Conservation (phyloP, 2,797 vertebrate genomes). For the Sebastes variabilis region DNA sequence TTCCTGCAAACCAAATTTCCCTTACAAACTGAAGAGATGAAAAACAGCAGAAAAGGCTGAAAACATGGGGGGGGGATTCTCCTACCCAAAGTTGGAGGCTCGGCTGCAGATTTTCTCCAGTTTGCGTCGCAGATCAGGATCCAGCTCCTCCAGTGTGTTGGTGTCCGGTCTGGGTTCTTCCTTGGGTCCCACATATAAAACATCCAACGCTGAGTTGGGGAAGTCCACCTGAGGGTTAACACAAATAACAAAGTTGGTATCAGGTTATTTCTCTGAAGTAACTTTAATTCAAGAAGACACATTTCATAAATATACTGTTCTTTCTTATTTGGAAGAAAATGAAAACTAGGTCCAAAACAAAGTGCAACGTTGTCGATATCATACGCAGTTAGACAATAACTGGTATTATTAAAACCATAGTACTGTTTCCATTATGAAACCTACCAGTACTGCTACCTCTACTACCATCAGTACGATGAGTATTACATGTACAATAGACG, state of each 20-base stretch:
- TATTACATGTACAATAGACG: background rate
- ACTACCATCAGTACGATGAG: background rate
- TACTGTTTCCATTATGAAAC: background rate
- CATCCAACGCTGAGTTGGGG: constrained; percentile 85
- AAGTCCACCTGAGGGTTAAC: constrained; percentile 89
- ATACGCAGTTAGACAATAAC: background rate
- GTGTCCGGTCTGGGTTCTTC: constrained; percentile 76
- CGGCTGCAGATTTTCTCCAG: constrained; percentile 89
- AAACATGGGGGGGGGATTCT: background rate
- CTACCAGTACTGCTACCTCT: background rate
- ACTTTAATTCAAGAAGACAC: background rate
- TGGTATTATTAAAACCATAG: background rate
- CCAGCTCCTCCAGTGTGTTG: constrained; percentile 85
- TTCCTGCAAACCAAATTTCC: constrained; percentile 1
- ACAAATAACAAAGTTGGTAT: background rate
- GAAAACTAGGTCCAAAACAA: background rate
- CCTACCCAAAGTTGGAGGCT: constrained; percentile 90
- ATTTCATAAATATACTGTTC: background rate
- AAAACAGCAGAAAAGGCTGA: background rate
- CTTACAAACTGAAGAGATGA: background rate
- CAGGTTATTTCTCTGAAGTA: background rate
- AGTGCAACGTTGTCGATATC: background rate
- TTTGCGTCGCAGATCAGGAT: constrained; percentile 83
- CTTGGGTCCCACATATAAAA: constrained; percentile 89
- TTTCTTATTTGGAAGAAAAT: background rate